Evolutionary conservation across 2,113 vertebrate species (phyloP).

Genomic region (Nothobranchius furzeri): DNA sequence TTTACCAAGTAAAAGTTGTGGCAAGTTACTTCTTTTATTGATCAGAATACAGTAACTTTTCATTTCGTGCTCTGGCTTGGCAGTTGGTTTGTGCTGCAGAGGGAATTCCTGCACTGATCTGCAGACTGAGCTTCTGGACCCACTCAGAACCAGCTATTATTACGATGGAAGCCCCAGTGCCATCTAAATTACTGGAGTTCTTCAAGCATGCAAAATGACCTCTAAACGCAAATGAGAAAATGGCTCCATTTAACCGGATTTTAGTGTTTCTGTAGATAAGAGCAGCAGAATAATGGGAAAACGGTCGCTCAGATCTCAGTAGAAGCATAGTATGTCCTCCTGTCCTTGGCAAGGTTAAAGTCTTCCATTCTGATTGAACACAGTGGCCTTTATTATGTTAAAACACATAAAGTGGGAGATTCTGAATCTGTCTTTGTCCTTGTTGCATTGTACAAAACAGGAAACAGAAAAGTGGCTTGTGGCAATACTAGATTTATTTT

Average conservation of each 20-base stretch:
- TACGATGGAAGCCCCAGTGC: constrained; percentile 61
- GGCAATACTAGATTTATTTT: constrained; percentile 66
- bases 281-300: constrained; percentile 72
- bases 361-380: constrained; percentile 50
- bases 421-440: constrained; percentile 38
- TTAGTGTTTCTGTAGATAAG: constrained; percentile 78
- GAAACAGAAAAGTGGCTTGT: constrained; percentile 65
- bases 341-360: constrained; percentile 72
- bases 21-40: constrained; percentile 42
- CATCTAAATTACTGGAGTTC: constrained; percentile 67
- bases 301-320: constrained; percentile 66
- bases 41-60: constrained; percentile 21
- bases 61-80: constrained; percentile 27
- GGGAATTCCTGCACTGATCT: constrained; percentile 49
- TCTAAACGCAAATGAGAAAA: constrained; percentile 78
- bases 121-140: constrained; percentile 40
- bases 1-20: constrained; percentile 45
- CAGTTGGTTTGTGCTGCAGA: constrained; percentile 34
- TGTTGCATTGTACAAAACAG: constrained; percentile 45
- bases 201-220: constrained; percentile 75
- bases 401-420: constrained; percentile 19
- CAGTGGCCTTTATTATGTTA: constrained; percentile 40
- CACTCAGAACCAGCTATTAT: constrained; percentile 50
- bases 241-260: constrained; percentile 78
- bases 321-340: constrained; percentile 53